Percentiles rank a stretch among this genome's conserved stretches.
These are phyloP conservation scores for Bubo bubo DNA, from an alignment of 2,113 vertebrate species.

Conservation along the genomic window DNA sequence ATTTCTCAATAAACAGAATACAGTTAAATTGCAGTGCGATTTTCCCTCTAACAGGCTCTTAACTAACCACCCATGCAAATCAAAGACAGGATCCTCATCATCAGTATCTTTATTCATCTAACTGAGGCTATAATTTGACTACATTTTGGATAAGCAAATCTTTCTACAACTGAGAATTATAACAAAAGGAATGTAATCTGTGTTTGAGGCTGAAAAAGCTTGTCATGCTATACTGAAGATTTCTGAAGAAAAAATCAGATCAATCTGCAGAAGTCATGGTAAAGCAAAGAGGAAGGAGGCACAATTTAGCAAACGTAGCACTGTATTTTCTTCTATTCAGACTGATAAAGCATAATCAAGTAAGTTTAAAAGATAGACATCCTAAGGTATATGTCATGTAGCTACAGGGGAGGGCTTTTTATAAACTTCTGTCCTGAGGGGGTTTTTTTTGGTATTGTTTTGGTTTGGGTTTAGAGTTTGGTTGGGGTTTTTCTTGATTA, in stretches of 20 bases:
- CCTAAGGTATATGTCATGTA: background rate
- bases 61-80: background rate
- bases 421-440: background rate
- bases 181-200: background rate
- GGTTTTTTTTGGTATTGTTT: background rate
- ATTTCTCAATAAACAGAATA: background rate
- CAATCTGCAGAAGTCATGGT: background rate
- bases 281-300: background rate
- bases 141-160: background rate
- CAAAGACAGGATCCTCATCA: background rate
- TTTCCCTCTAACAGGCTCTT: background rate
- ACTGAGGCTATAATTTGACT: background rate
- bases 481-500: background rate
- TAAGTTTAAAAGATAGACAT: background rate
- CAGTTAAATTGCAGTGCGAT: background rate
- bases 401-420: background rate
- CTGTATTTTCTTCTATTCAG: background rate
- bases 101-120: background rate
- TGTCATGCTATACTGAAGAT: background rate
- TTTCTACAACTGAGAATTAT: background rate
- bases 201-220: background rate
- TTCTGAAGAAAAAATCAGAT: background rate
- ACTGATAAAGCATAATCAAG: background rate
- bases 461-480: rapidly evolving
- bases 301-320: background rate